Evolutionary conservation across 2,113 vertebrate genomes (phyloP).

Genomic region (Toxostoma redivivum): DNA sequence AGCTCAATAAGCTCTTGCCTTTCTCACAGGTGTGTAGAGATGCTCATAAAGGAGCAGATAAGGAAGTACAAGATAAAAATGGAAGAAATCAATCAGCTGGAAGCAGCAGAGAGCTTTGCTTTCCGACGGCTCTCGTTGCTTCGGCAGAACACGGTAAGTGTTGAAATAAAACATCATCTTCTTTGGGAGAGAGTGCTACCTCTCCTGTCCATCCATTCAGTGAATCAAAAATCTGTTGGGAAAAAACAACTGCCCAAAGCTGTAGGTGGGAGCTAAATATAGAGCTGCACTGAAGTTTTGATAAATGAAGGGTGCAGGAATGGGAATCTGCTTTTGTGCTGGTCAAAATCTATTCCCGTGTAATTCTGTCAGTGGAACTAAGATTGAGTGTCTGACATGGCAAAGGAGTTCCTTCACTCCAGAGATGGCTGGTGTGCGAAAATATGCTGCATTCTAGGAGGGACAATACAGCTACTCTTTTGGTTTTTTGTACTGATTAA

Average conservation of each 20-base stretch:
- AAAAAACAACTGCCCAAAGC: not conserved
- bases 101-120: conserved; percentile 87
- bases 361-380: not conserved
- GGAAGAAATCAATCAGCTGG: conserved; percentile 93
- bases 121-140: conserved; percentile 88
- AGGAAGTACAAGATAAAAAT: conserved; percentile 92
- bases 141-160: conserved; percentile 82
- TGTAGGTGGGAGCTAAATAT: not conserved
- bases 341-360: not conserved
- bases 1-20: not conserved
- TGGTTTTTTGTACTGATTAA: not conserved
- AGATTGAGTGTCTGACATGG: not conserved
- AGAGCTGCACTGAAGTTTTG: not conserved
- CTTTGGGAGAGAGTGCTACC: not conserved
- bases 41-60: conserved; percentile 94
- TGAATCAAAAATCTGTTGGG: not conserved
- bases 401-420: not conserved
- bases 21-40: conserved; percentile 88
- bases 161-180: not conserved
- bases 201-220: not conserved
- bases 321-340: not conserved
- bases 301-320: not conserved
- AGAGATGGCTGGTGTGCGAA: not conserved
- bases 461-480: not conserved
- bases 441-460: not conserved